Evolutionary conservation across 2,113 vertebrate species (phyloP).

Genomic region (Amphilophus citrinellus): DNA sequence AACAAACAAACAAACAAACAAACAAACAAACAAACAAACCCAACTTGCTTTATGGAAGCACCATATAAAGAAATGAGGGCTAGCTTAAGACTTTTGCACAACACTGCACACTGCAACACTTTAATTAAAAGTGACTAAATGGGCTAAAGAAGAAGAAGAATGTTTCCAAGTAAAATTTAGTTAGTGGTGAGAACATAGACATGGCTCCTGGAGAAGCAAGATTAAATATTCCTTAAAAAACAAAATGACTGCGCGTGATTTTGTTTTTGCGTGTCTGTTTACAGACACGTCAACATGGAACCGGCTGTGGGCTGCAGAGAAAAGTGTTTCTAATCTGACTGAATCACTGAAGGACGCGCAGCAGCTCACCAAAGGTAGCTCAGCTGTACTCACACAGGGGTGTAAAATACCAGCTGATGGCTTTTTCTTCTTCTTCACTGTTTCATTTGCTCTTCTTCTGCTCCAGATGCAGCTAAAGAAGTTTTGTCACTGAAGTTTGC

Average conservation of each 20-base stretch:
- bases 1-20: too few relatives aligned
- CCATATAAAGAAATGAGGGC: background rate
- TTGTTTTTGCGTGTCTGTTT: background rate
- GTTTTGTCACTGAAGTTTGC: constrained; percentile 58
- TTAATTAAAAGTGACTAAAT: background rate
- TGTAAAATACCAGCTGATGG: background rate
- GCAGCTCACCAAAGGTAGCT: constrained; percentile 21
- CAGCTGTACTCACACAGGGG: background rate
- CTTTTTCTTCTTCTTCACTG: fast-evolving
- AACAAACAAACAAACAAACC: too few relatives aligned
- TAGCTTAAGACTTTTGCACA: fast-evolving
- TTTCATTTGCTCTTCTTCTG: fast-evolving
- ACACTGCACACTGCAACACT: background rate
- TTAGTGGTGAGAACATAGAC: background rate
- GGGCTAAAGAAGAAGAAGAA: fast-evolving
- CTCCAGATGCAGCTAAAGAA: constrained; percentile 48
- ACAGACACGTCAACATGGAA: background rate
- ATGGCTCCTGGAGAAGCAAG: background rate
- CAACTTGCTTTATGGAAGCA: background rate
- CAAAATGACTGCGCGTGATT: too few relatives aligned
- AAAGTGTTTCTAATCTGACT: constrained; percentile 12
- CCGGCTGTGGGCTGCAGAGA: background rate
- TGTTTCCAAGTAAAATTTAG: background rate
- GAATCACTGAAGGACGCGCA: background rate
- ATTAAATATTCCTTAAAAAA: background rate